Percentiles rank a stretch among this genome's conserved stretches.
These are phyloP conservation scores for Melitaea athalia DNA, from an alignment of 2,888 invertebrate genomes.

Conservation along the genomic window DNA sequence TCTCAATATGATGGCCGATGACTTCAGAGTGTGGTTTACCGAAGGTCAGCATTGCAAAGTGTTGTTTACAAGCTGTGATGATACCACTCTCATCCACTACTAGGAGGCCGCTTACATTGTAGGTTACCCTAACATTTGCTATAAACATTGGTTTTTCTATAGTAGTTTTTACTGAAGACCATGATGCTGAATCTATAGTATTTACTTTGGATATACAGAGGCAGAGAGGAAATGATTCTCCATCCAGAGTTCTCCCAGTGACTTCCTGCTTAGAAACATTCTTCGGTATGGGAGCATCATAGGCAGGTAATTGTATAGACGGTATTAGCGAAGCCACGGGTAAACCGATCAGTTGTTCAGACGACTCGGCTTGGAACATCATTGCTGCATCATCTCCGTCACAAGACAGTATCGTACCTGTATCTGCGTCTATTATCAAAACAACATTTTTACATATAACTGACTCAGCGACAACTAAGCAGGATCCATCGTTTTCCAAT, in stretches of 20 bases:
- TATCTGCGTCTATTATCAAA: conserved; percentile 70
- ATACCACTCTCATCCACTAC: conserved; percentile 84
- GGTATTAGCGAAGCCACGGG: conserved; percentile 78
- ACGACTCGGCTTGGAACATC: conserved; percentile 79
- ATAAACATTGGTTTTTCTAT: conserved; percentile 65
- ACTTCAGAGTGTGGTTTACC: conserved; percentile 84
- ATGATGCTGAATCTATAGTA: conserved; percentile 53
- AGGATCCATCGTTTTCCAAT: conserved; percentile 81
- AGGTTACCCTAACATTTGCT: conserved; percentile 76
- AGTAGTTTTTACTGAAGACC: conserved; percentile 59
- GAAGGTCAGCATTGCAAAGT: conserved; percentile 85
- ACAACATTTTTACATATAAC: conserved; percentile 83
- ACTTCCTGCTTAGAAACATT: conserved; percentile 83
- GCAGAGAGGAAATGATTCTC: conserved; percentile 84
- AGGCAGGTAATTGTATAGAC: conserved; percentile 72
- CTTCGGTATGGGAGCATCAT: conserved; percentile 63
- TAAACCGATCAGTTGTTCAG: conserved; percentile 75
- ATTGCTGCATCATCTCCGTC: conserved; percentile 71
- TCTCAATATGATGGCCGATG: conserved; percentile 79
- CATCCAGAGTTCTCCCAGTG: conserved; percentile 84
- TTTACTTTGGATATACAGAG: conserved; percentile 75
- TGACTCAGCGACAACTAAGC: conserved; percentile 85
- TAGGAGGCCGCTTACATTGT: conserved; percentile 85
- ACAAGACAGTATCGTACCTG: conserved; percentile 53
- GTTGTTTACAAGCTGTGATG: conserved; percentile 85